Base-by-base conservation (phyloP, 1,140 invertebrate genomes). In the Pseudachorutes palmiensis region DNA sequence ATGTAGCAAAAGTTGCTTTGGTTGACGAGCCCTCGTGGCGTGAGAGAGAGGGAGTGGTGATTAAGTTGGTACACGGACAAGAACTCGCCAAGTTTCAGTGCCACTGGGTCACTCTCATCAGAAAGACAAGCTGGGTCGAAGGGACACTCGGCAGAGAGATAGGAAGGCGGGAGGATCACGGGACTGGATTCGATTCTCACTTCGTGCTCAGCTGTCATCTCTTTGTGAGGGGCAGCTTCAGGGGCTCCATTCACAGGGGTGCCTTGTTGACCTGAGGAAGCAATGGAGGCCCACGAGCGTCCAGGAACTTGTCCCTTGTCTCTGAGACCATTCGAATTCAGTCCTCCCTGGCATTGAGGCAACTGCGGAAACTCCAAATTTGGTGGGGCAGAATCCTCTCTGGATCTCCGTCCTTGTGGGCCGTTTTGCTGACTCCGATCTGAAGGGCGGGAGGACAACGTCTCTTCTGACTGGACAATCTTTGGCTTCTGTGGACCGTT, bases 1-100 rank as follows among this genome's bases (percentile, higher is more conserved):
- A 95, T 91, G 75, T 96, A 97, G 80, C 94, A 97, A 80, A 92
- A 96, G 81, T 96, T 97, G 59, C 89, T 91, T 62, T 87, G 85
- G 79, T 97, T 97, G 41, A 87, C 89, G 19, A 97, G 82, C 12
- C 93, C 93, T 63, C 92, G 84, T 0, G 92, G 93, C 75, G 88
- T 82, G 22, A 95, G 78, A 64, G 86, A 85, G 19, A 90, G 83
- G 1, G 85, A 81, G 62, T 84, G 82, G 76, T 89, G 85, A 74
- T 91, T 87, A 72, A 90, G 82, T 73, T 84, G 83, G 76, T n/a
- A n/a, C n/a, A n/a, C n/a, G n/a, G n/a, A n/a, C 0, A 77, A 59
- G 22, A 69, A 71, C 49, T 75, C 72, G 5, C 71, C 74, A 14
- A 75, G 48, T 1, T 60, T 60, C 30, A 69, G 28, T 3, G 70